Percentiles rank a stretch among this genome's conserved stretches.
Conservation (phyloP, 2,113 vertebrate species). For the Thamnaconus septentrionalis region DNA sequence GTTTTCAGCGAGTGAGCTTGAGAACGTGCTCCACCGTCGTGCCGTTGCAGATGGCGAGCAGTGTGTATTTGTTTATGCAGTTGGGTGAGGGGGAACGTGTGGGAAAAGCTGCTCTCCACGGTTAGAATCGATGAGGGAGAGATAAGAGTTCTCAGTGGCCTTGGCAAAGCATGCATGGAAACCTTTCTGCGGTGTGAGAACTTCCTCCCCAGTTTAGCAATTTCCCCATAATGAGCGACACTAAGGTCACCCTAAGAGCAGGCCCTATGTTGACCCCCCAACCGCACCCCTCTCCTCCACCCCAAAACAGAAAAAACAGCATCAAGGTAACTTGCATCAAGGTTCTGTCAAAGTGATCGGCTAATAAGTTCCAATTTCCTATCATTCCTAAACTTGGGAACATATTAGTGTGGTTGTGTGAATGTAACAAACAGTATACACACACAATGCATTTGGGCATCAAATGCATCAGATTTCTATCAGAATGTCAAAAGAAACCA, state of each 20-base stretch:
- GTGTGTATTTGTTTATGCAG: conserved; percentile 69
- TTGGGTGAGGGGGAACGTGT: conserved; percentile 44
- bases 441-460: too few species aligned
- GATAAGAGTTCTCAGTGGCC: conserved; percentile 72
- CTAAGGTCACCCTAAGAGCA: conserved; percentile 34
- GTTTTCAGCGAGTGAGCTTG: neutral
- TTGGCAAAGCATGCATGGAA: conserved; percentile 65
- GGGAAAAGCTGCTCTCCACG: conserved; percentile 63
- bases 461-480: too few species aligned
- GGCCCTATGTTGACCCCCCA: too few species aligned
- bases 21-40: conserved; percentile 24
- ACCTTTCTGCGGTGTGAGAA: conserved; percentile 69
- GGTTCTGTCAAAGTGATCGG: too few species aligned
- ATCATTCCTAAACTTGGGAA: too few species aligned
- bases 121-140: conserved; percentile 67
- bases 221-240: conserved; percentile 37
- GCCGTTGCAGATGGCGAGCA: conserved; percentile 52
- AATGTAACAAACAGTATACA: too few species aligned
- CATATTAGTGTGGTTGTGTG: too few species aligned
- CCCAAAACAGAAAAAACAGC: too few species aligned
- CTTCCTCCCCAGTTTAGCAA: conserved; percentile 30
- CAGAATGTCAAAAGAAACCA: too few species aligned
- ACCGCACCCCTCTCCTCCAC: too few species aligned
- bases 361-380: too few species aligned
- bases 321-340: too few species aligned